phyloP scores from a whole-genome alignment of 1,140 invertebrate species.

The Drosophila varians region DNA sequence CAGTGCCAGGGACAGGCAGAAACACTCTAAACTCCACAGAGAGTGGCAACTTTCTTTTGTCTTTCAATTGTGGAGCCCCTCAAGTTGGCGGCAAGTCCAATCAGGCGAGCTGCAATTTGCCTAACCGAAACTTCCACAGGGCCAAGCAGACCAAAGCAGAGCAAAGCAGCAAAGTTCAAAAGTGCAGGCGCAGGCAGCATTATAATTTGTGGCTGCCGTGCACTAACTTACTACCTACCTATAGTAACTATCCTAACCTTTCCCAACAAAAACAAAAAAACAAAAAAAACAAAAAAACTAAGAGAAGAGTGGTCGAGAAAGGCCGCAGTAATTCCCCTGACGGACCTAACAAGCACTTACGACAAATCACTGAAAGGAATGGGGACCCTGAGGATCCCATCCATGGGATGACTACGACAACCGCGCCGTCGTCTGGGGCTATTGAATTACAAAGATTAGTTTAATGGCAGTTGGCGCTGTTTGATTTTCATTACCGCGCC shows the following conservation, averaged over 20 bases:
- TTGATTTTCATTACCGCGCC: slow-evolving; percentile 75
- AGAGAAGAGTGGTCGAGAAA: slow-evolving; percentile 14
- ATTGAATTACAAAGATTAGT: slow-evolving; percentile 80
- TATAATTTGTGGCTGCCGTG: slow-evolving; percentile 79
- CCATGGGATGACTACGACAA: slow-evolving; percentile 9
- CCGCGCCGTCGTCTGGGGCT: slow-evolving; percentile 45
- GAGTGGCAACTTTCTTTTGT: slow-evolving; percentile 67
- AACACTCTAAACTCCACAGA: slow-evolving; percentile 41
- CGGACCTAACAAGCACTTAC: slow-evolving; percentile 42
- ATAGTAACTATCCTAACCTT: slow-evolving; percentile 50
- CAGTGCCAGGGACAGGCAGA: slow-evolving; percentile 39
- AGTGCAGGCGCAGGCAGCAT: slow-evolving; percentile 77
- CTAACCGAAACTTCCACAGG: slow-evolving; percentile 26
- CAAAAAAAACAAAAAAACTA: neutral
- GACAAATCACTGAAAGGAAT: slow-evolving; percentile 49
- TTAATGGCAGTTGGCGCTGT: slow-evolving; percentile 81
- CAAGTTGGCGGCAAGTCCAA: slow-evolving; percentile 41
- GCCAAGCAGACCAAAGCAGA: no score
- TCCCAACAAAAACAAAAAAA: slow-evolving; percentile 7
- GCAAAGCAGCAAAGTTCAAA: slow-evolving; percentile 62
- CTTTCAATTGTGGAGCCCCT: slow-evolving; percentile 13
- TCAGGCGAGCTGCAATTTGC: slow-evolving; percentile 69
- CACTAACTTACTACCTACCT: slow-evolving; percentile 50
- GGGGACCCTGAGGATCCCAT: slow-evolving; percentile 10
- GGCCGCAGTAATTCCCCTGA: slow-evolving; percentile 58